phyloP scores from a whole-genome alignment of 2,888 invertebrate genomes.

The Andricus curvator region DNA sequence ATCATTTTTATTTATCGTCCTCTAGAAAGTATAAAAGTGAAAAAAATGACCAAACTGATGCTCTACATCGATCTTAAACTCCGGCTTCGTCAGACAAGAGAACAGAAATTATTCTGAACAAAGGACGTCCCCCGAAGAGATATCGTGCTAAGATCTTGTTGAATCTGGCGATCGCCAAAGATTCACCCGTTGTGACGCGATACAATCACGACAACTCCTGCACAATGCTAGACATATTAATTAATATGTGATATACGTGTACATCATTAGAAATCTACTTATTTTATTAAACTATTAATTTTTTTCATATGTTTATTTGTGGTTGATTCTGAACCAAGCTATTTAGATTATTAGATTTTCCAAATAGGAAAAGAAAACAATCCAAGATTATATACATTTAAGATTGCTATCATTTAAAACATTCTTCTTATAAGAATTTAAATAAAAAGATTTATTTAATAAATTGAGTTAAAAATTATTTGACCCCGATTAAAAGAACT shows the following conservation, averaged over 20 bases:
- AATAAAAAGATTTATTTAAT: no score
- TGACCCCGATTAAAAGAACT: no score
- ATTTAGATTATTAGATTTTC: no score
- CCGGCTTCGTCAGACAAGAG: slow-evolving; percentile 29
- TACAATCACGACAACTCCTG: slow-evolving; percentile 62
- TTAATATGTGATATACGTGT: slow-evolving; percentile 58
- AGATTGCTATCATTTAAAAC: no score
- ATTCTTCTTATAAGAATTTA: no score
- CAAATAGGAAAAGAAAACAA: no score
- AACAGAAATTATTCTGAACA: slow-evolving; percentile 5
- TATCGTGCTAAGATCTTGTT: slow-evolving; percentile 64
- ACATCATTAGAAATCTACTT: background rate
- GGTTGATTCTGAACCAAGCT: no score
- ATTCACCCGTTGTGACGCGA: slow-evolving; percentile 60
- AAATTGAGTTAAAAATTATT: no score
- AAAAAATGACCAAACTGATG: background rate
- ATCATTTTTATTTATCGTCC: background rate
- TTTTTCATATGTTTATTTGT: no score
- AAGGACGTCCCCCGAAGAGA: slow-evolving; percentile 39
- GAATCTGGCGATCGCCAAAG: slow-evolving; percentile 58
- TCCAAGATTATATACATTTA: no score
- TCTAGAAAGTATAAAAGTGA: background rate
- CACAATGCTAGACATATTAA: slow-evolving; percentile 68
- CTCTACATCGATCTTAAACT: slow-evolving; percentile 46
- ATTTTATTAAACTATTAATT: background rate